These are phyloP conservation scores for Stylophora pistillata DNA, from an alignment of 64 coral and sea anemone genomes.

Conservation along the genomic window DNA sequence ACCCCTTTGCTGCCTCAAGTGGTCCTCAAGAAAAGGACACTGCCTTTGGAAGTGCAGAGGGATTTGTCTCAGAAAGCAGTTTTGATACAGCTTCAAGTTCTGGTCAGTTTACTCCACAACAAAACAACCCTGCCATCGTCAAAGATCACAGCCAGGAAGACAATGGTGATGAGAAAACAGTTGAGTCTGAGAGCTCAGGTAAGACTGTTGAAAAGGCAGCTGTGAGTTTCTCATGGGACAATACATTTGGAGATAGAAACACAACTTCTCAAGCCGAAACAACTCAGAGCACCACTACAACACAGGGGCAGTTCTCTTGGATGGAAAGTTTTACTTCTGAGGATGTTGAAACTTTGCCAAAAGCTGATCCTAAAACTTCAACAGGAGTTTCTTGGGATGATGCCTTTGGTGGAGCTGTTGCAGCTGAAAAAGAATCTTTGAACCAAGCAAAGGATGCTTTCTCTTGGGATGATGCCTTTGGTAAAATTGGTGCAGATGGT, in stretches of 20 bases:
- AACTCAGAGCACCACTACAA: neutral
- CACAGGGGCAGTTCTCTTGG: constrained; percentile 24
- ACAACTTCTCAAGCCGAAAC: neutral
- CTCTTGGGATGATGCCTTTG: constrained; percentile 76
- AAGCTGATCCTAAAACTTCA: neutral
- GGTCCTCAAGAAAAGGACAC: constrained; percentile 4
- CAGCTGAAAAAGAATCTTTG: neutral
- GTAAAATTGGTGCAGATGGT: neutral
- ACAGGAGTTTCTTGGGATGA: constrained; percentile 47
- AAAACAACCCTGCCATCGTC: neutral
- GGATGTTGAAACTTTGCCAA: neutral
- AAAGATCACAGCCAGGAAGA: neutral
- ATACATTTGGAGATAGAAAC: constrained; percentile 1
- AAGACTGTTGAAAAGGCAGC: neutral
- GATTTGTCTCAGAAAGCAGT: neutral
- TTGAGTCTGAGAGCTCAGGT: neutral
- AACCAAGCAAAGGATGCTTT: neutral
- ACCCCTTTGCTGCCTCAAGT: constrained; percentile 53
- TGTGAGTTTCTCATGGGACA: constrained; percentile 15
- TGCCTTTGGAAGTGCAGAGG: neutral
- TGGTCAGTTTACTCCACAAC: neutral
- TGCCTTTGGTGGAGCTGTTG: constrained; percentile 25
- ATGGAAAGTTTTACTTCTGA: constrained; percentile 21
- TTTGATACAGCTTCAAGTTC: constrained; percentile 53
- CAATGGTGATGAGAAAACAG: neutral